Conservation (phyloP, 2,113 vertebrate species). For the Xiphias gladius region DNA sequence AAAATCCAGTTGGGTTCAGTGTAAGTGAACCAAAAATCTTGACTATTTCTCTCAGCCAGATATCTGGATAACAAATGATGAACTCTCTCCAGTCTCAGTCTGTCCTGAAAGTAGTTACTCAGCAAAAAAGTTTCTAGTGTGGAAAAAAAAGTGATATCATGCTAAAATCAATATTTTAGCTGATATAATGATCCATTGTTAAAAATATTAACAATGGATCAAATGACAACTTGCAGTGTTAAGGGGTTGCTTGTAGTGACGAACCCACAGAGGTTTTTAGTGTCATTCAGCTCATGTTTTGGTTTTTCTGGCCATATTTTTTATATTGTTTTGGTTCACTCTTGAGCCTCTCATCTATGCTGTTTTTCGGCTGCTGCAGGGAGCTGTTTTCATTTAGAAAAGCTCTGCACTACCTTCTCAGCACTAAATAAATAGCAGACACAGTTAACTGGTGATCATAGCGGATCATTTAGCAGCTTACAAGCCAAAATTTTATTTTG, state of each 20-base stretch:
- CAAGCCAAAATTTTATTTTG: too few relatives aligned
- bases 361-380: neutral
- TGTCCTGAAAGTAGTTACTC: neutral
- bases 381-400: too few relatives aligned
- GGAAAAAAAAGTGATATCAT: neutral
- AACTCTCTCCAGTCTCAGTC: neutral
- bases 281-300: neutral
- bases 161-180: neutral
- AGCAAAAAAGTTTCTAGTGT: constrained; percentile 3
- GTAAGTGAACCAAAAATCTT: constrained; percentile 28
- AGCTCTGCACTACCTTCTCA: neutral
- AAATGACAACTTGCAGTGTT: neutral
- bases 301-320: neutral
- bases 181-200: neutral
- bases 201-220: neutral
- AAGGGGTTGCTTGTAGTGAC: too few relatives aligned
- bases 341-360: neutral
- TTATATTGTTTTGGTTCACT: neutral
- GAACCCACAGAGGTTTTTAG: neutral
- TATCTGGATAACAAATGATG: constrained; percentile 10
- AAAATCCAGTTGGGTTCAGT: constrained; percentile 22
- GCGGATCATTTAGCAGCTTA: too few relatives aligned
- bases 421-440: too few relatives aligned
- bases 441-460: too few relatives aligned
- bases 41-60: constrained; percentile 29